A percentile compares a stretch with the other conserved stretches of the same genome.
Conservation (phyloP, 2,113 vertebrate genomes). For the Bos javanicus region DNA sequence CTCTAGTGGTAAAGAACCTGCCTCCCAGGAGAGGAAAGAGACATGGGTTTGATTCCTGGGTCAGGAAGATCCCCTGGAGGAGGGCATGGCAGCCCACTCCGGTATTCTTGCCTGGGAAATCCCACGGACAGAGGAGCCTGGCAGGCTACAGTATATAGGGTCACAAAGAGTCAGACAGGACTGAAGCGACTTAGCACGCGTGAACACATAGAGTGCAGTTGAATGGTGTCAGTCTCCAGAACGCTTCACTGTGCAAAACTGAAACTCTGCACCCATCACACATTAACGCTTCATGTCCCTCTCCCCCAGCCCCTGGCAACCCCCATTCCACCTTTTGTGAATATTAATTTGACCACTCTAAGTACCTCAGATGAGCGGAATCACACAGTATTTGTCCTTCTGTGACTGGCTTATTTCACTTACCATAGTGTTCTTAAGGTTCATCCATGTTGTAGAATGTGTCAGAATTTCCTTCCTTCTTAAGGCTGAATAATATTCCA, state of each 20-base stretch:
- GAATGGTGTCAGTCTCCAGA: background rate
- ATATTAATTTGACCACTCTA: background rate
- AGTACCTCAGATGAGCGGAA: accelerated
- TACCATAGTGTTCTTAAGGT: background rate
- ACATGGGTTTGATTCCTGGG: background rate
- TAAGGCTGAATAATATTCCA: background rate
- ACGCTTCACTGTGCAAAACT: background rate
- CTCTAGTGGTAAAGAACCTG: background rate
- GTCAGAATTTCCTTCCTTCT: background rate
- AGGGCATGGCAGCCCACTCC: background rate
- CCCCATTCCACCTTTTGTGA: background rate
- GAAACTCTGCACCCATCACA: background rate
- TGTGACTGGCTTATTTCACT: background rate
- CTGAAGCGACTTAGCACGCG: background rate
- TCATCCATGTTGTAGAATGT: too few relatives aligned
- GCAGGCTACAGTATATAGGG: background rate
- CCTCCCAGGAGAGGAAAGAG: background rate
- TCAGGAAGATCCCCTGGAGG: background rate
- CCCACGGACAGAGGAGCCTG: background rate
- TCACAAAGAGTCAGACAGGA: background rate
- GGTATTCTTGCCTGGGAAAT: background rate
- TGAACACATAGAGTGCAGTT: background rate
- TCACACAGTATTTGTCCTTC: background rate
- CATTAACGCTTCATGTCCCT: background rate
- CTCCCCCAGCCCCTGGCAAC: background rate